These are phyloP conservation scores for Hemaris fuciformis DNA, from an alignment of 2,888 invertebrate genomes.

Conservation along the genomic window DNA sequence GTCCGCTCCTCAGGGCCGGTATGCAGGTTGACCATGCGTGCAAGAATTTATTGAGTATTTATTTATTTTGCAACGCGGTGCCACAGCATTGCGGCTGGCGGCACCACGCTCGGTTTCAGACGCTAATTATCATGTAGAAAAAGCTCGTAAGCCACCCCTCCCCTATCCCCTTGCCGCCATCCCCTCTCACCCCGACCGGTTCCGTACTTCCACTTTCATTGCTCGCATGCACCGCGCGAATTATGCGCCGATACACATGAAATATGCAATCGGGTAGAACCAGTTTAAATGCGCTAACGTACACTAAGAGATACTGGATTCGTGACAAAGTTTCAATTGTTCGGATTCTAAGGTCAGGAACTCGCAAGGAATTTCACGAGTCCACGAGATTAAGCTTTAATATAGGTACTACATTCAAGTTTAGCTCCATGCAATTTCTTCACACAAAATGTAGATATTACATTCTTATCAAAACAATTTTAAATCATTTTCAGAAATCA, in stretches of 20 bases:
- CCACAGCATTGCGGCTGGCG: not conserved
- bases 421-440: too few species aligned
- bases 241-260: not conserved
- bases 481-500: too few species aligned
- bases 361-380: not conserved
- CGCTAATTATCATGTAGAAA: constrained; percentile 15
- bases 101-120: constrained; percentile 2
- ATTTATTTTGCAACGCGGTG: constrained; percentile 11
- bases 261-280: not conserved
- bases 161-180: not conserved
- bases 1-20: not conserved
- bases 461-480: too few species aligned
- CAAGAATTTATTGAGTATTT: constrained; percentile 6
- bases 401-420: too few species aligned
- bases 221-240: constrained; percentile 6
- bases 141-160: not conserved
- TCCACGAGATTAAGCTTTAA: not conserved
- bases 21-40: not conserved
- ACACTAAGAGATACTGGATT: not conserved
- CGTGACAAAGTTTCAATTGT: not conserved
- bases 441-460: too few species aligned
- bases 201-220: constrained; percentile 12
- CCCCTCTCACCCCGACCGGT: constrained; percentile 10
- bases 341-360: not conserved
- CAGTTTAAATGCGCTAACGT: not conserved